Base-by-base conservation (phyloP, 2,113 vertebrate genomes). In the Talpa occidentalis region DNA sequence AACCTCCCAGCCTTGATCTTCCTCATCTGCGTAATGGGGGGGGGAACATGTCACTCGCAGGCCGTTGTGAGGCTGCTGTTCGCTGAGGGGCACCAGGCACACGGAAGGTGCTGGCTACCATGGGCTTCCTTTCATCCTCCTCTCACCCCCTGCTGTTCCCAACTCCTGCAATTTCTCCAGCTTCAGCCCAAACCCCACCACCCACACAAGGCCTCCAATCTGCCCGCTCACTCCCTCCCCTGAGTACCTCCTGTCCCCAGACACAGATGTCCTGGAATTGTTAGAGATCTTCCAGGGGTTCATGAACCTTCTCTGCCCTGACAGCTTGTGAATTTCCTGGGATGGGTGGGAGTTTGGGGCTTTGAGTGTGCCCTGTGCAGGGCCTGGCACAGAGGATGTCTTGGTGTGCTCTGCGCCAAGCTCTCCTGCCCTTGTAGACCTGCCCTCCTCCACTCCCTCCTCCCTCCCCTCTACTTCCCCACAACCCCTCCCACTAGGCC, bases 1-100 rank as follows among this genome's bases (percentile, higher is more conserved):
- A 90, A 69, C 35, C 21, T 91, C 42, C 16, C 16, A n/a, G 64
- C 12, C 42, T 88, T 37, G 6, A 47, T 73, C 95, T 86, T 56
- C 66, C 47, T 67, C 42, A 84, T 88, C 30, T 40, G 42, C 82
- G 44, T 52, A 69, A 60, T 30, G 21, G 15, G 26, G 32, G 16
- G 72, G 47, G 47, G 91, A 95, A 77, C 10, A 26, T n/a, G 60
- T 88, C 81, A 82, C 78, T 88, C 74, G 17, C 44, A 70, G 42
- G 19, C 24, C 83, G 54, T 12, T 79, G 47, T 78, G 40, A 83
- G 70, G 67, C 59, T 62, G 40, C 42, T 15, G 10, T 69, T 56
- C 80, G 22, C 35, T 15, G 69, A 81, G 28, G 44, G 35, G 52
- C 37, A 64, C 15, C 35, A 74, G 72, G 35, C 49, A 83, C 66